Base-by-base conservation (phyloP, 1,140 invertebrate species). In the Rhagoletis zephyria region DNA sequence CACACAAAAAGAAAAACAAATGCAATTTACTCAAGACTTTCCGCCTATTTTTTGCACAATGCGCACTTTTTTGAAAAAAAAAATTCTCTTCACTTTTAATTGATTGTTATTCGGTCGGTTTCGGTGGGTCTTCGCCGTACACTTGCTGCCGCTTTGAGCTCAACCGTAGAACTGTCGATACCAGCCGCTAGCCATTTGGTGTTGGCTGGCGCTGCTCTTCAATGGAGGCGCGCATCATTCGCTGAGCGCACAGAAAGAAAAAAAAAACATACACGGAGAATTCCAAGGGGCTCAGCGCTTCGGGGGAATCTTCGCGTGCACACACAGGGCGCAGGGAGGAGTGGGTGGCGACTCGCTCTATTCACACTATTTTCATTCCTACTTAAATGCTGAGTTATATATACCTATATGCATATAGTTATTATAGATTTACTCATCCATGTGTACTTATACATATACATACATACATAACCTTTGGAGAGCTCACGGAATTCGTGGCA, bases 201-300 rank as follows among this genome's bases (percentile, higher is more conserved):
- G 48, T 48, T 81, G 67, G 5, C 64, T 65, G 64, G n/a, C 64
- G 48, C 74, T 19, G 10, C n/a, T n/a, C 30, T 67, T 67, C 4
- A 51, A 3, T 81, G 74, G 19, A 81, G 48, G 40, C 48, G 48
- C n/a, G 19, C 74, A 40, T 30, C 74, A 48, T 74, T 74, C 42
- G 67, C 12, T 51, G 74, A 81, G 74, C 48, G 74, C 48, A 48
- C 30, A n/a, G 2, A 56, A 81, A 56, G 45, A 81, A 6, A 56
- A 81, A 81, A 16, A 81, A 81, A 81, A 48, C 7, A 7, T 9
- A 81, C n/a, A 56, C 74, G 74, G 74, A 81, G 48, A 81, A 81
- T 81, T 51, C 74, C 74, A 81, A n/a, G 19, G 56, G 3, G 16
- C 45, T 1, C 51, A 67, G n/a, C 45, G n/a, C 9, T 81, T n/a